These are phyloP conservation scores for Cheilosia impressa DNA, from an alignment of 2,888 invertebrate genomes.

Conservation along the genomic window DNA sequence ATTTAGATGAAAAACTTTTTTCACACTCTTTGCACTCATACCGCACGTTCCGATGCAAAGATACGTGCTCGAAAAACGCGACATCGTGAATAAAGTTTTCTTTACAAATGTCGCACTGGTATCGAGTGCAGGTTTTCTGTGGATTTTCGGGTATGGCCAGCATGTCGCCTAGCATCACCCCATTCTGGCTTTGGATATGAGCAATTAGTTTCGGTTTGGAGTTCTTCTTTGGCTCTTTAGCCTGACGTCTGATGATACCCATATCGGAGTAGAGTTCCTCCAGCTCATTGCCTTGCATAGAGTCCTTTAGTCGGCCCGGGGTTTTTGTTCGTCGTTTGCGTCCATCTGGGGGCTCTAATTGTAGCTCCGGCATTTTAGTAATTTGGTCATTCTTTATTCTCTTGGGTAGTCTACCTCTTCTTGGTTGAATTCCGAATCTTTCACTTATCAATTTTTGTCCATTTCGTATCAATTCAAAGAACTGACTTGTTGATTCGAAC, in stretches of 20 bases:
- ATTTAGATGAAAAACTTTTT: conserved; percentile 84
- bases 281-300: conserved; percentile 90
- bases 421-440: conserved; percentile 82
- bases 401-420: conserved; percentile 68
- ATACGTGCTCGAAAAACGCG: conserved; percentile 86
- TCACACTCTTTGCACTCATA: conserved; percentile 86
- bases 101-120: conserved; percentile 84
- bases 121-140: conserved; percentile 19
- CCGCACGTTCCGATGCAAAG: conserved; percentile 86
- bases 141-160: conserved; percentile 10
- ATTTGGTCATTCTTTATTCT: not conserved
- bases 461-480: conserved; percentile 88
- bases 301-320: conserved; percentile 86
- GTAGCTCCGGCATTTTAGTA: conserved; percentile 81
- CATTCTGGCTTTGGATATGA: conserved; percentile 79
- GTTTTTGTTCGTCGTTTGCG: conserved; percentile 86
- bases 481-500: conserved; percentile 89
- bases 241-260: conserved; percentile 87
- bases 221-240: conserved; percentile 77
- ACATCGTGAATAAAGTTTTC: conserved; percentile 84
- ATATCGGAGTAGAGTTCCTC: conserved; percentile 89
- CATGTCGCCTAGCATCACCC: conserved; percentile 77
- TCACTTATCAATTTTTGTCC: conserved; percentile 85
- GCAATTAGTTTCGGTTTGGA: conserved; percentile 26
- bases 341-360: not conserved